A percentile compares a stretch with the other conserved stretches of the same genome.
Evolutionary conservation across 2,888 invertebrate genomes (phyloP).

Genomic region (Chrysomela aeneicollis): DNA sequence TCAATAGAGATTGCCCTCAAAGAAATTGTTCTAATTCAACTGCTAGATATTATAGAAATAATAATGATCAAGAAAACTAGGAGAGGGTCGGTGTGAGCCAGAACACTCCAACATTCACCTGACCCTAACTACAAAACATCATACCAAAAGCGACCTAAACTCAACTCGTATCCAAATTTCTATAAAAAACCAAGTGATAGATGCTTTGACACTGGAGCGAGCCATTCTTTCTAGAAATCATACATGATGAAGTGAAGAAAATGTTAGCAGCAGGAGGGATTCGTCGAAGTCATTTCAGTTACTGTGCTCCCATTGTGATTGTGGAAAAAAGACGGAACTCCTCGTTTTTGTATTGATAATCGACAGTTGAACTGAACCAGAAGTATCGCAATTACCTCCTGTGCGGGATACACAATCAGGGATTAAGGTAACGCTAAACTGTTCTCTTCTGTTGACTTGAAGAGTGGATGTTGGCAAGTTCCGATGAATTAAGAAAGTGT

Average conservation of each 20-base stretch:
- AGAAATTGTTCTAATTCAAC: neutral
- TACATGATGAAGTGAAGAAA: neutral
- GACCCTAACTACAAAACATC: neutral
- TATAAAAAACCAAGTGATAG: neutral
- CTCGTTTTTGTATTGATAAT: neutral
- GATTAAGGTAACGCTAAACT: slow-evolving; percentile 21
- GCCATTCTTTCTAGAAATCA: neutral
- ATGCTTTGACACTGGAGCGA: neutral
- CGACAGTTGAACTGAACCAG: neutral
- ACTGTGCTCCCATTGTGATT: neutral
- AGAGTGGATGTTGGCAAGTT: slow-evolving; percentile 25
- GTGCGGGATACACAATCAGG: slow-evolving; percentile 8
- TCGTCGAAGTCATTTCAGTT: neutral
- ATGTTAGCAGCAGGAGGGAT: neutral
- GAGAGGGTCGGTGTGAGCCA: neutral
- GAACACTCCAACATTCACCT: neutral
- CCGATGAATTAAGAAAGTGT: neutral
- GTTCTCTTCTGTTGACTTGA: slow-evolving; percentile 24
- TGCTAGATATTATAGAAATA: neutral
- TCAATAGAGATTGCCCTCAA: neutral
- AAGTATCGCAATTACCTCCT: neutral
- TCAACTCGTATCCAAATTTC: neutral
- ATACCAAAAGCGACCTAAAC: neutral
- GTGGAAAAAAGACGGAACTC: neutral
- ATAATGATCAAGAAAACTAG: neutral